A percentile compares a stretch with the other conserved stretches of the same genome.
Conservation (phyloP, 30 jellyfish, hydroid and myxozoan genomes). For the Catostylus mosaicus region DNA sequence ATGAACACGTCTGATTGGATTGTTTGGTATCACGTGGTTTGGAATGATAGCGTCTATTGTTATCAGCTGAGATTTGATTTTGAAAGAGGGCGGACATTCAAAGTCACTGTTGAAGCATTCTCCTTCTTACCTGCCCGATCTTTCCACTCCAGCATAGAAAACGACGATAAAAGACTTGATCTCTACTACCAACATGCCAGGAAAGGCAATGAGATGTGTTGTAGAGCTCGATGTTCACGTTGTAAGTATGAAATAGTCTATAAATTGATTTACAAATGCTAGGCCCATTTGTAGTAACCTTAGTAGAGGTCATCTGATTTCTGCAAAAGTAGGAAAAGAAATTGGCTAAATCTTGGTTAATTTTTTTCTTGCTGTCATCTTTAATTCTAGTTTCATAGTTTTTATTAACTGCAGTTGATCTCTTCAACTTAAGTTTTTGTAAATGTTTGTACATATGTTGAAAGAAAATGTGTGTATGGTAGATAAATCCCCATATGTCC, state of each 20-base stretch:
- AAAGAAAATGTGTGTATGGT: not conserved
- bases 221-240: slow-evolving; percentile 93
- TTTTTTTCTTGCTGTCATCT: too few relatives aligned
- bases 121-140: not conserved
- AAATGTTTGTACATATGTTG: not conserved
- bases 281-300: slow-evolving; percentile 5
- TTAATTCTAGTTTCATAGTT: too few relatives aligned
- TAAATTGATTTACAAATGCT: not conserved
- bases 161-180: not conserved
- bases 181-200: slow-evolving; percentile 76
- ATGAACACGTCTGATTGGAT: slow-evolving; percentile 39
- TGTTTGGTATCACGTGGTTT: slow-evolving; percentile 16
- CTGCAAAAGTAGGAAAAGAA: too few relatives aligned
- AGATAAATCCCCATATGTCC: not conserved
- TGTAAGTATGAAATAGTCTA: slow-evolving; percentile 50
- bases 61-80: slow-evolving; percentile 31
- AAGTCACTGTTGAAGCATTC: not conserved
- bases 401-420: too few relatives aligned
- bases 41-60: slow-evolving; percentile 52
- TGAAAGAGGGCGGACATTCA: slow-evolving; percentile 60
- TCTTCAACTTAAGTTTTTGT: not conserved
- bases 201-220: slow-evolving; percentile 96
- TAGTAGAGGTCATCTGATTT: slow-evolving; percentile 19
- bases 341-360: too few relatives aligned
- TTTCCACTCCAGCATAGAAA: not conserved